Evolutionary conservation across 1,140 invertebrate species (phyloP).

Genomic region (Magallana angulata): DNA sequence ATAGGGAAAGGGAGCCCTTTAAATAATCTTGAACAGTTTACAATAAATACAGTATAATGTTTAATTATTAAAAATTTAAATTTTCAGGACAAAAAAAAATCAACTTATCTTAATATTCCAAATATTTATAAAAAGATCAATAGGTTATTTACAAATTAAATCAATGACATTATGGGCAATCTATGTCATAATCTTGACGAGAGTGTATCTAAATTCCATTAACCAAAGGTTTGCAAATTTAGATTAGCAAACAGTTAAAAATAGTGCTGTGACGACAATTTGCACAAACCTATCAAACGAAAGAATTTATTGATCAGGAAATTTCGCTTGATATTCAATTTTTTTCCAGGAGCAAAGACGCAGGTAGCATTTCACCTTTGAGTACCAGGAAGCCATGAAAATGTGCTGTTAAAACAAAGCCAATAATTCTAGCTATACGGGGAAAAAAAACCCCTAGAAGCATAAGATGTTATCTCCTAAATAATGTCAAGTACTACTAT

Average conservation of each 20-base stretch:
- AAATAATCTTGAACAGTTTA: too few species aligned
- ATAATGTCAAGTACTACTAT: background rate
- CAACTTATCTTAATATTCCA: too few species aligned
- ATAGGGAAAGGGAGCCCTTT: too few species aligned
- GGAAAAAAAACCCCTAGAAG: background rate
- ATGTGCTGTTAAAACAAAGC: background rate
- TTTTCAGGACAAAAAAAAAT: too few species aligned
- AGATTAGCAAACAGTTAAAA: background rate
- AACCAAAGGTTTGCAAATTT: background rate
- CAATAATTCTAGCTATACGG: background rate
- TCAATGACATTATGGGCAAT: too few species aligned
- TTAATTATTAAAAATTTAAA: too few species aligned
- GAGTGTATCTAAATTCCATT: background rate
- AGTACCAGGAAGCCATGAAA: slow-evolving; percentile 24
- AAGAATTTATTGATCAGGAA: background rate
- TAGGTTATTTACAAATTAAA: too few species aligned
- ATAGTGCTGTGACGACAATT: background rate
- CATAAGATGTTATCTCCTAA: background rate
- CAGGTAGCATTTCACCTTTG: slow-evolving; percentile 10
- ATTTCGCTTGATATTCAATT: slow-evolving; percentile 8
- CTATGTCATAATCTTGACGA: background rate
- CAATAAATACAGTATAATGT: too few species aligned
- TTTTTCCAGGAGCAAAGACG: slow-evolving; percentile 8
- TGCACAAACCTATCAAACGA: slow-evolving; percentile 18
- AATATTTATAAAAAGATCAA: too few species aligned